These are phyloP conservation scores for Pelosia muscerda DNA, from an alignment of 2,888 invertebrate species.

Conservation along the genomic window DNA sequence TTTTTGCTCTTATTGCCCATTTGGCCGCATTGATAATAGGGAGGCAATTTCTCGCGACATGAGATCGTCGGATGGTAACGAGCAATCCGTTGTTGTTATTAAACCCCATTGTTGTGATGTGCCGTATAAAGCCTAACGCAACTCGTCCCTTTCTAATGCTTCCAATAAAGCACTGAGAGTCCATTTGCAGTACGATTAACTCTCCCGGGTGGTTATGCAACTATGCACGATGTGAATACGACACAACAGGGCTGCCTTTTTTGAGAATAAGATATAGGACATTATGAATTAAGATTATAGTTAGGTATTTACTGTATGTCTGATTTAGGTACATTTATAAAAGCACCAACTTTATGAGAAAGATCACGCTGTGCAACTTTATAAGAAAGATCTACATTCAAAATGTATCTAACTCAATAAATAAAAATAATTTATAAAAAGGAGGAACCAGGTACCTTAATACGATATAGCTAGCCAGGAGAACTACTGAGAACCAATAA, in stretches of 20 bases:
- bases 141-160: slow-evolving; percentile 74
- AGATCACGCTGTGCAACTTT: no score
- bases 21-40: slow-evolving; percentile 70
- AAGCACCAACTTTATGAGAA: no score
- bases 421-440: no score
- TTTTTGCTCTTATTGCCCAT: slow-evolving; percentile 71
- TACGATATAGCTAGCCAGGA: no score
- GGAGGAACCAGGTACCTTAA: no score
- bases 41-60: slow-evolving; percentile 73
- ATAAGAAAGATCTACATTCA: no score
- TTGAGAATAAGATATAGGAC: not conserved
- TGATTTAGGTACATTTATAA: no score
- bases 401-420: no score
- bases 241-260: slow-evolving; percentile 40
- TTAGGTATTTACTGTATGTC: no score
- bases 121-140: slow-evolving; percentile 72
- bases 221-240: slow-evolving; percentile 47
- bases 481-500: no score
- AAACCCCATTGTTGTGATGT: slow-evolving; percentile 78
- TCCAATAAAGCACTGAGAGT: slow-evolving; percentile 76
- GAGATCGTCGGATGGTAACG: slow-evolving; percentile 73
- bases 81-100: slow-evolving; percentile 74
- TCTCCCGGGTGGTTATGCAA: slow-evolving; percentile 44
- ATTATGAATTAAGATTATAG: not conserved
- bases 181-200: slow-evolving; percentile 70